Evolutionary conservation across 2,113 vertebrate genomes (phyloP).

Genomic region (Lagopus muta): DNA sequence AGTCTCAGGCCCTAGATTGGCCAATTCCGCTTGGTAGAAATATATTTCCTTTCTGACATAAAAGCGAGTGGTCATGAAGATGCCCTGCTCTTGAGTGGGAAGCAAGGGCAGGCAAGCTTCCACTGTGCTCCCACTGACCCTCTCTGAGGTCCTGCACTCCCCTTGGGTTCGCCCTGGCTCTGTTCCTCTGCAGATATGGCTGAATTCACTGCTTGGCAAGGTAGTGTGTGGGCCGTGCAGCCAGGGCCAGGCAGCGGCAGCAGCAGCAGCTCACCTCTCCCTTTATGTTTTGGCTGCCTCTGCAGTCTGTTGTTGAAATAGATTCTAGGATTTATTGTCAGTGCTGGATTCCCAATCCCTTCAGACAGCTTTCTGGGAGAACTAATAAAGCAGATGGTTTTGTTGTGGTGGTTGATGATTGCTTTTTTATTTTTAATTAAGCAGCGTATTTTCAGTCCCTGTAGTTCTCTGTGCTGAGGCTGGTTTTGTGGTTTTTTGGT

Average conservation of each 20-base stretch:
- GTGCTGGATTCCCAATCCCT: background rate
- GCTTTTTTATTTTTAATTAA: background rate
- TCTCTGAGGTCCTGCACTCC: background rate
- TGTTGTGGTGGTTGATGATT: background rate
- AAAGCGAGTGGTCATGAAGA: background rate
- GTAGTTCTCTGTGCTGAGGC: background rate
- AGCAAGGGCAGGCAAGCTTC: background rate
- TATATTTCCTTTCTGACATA: background rate
- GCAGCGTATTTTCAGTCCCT: background rate
- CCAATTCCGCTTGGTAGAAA: background rate
- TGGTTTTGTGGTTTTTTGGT: background rate
- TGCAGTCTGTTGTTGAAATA: background rate
- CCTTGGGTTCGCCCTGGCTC: background rate
- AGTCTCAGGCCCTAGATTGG: background rate
- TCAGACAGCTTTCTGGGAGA: background rate
- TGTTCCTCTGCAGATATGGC: rapidly evolving
- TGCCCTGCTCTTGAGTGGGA: background rate
- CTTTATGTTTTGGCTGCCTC: background rate
- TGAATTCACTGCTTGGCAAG: background rate
- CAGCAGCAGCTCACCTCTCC: background rate
- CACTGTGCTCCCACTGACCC: rapidly evolving
- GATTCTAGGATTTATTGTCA: background rate
- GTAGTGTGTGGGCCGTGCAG: rapidly evolving
- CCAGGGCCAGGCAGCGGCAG: background rate
- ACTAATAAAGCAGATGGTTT: background rate